Evolutionary conservation across 2,113 vertebrate species (phyloP).

Genomic region (Azemiops feae): DNA sequence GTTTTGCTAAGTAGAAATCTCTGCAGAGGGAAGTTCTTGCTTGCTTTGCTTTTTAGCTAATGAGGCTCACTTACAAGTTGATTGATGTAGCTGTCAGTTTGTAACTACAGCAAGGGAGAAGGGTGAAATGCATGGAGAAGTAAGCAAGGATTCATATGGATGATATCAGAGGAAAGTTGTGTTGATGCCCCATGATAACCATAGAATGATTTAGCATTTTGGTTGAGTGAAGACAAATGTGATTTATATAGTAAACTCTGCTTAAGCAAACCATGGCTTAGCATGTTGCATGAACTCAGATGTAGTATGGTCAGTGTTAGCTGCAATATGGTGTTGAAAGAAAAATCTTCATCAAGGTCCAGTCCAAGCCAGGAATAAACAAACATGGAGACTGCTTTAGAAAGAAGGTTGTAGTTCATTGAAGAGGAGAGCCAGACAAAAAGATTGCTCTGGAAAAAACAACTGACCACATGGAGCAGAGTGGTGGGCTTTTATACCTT

Average conservation of each 20-base stretch:
- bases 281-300: background rate
- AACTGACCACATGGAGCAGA: no score
- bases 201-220: background rate
- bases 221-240: background rate
- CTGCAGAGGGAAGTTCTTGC: background rate
- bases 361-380: no score
- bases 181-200: background rate
- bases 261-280: background rate
- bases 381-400: no score
- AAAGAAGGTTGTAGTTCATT: no score
- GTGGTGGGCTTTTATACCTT: no score
- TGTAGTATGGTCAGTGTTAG: background rate
- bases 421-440: no score
- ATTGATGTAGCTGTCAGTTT: background rate
- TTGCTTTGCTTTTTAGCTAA: background rate
- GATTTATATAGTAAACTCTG: background rate
- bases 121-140: background rate
- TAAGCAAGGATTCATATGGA: background rate
- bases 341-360: no score
- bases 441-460: no score
- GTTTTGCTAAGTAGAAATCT: background rate
- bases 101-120: background rate
- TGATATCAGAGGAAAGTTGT: background rate
- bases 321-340: background rate
- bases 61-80: background rate